Conservation (phyloP, 2,113 vertebrate species). For the Entelurus aequoreus region DNA sequence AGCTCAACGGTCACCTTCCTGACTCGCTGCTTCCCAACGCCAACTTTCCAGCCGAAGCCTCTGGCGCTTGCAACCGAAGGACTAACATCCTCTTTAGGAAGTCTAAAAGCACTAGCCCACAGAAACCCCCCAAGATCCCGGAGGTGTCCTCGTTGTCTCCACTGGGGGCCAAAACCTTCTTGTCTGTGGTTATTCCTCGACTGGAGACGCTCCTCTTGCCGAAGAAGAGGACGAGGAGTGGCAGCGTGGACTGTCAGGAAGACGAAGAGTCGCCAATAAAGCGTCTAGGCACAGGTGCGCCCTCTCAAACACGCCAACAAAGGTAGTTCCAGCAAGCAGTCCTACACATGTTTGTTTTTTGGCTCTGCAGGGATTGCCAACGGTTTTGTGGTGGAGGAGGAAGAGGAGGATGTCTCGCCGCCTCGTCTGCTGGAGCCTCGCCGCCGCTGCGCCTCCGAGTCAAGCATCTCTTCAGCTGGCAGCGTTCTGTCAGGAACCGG, state of each 20-base stretch:
- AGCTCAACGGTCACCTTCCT: conserved; percentile 78
- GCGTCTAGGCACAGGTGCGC: conserved; percentile 86
- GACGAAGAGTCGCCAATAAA: conserved; percentile 86
- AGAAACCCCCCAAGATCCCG: conserved; percentile 81
- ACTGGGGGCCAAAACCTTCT: conserved; percentile 93
- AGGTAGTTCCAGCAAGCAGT: not conserved
- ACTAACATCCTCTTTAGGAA: conserved; percentile 89
- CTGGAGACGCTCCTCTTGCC: conserved; percentile 96
- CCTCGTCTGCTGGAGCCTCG: conserved; percentile 82
- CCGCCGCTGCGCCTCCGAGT: conserved; percentile 93
- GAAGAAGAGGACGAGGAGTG: conserved; percentile 88
- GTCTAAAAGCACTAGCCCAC: conserved; percentile 93
- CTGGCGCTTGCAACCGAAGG: conserved; percentile 81
- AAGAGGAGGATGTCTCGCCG: conserved; percentile 64
- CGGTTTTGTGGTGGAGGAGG: conserved; percentile 78
- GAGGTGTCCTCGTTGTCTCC: conserved; percentile 64
- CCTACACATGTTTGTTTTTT: too few relatives aligned
- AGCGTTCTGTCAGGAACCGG: conserved; percentile 81
- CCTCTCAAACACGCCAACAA: not conserved
- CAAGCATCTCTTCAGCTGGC: conserved; percentile 89
- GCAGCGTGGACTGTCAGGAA: conserved; percentile 81
- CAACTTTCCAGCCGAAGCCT: conserved; percentile 74
- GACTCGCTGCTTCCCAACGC: conserved; percentile 76
- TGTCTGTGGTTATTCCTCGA: conserved; percentile 97
- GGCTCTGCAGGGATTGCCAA: conserved; percentile 78